Conservation (phyloP, 1,140 invertebrate genomes). For the Lucilia sericata region DNA sequence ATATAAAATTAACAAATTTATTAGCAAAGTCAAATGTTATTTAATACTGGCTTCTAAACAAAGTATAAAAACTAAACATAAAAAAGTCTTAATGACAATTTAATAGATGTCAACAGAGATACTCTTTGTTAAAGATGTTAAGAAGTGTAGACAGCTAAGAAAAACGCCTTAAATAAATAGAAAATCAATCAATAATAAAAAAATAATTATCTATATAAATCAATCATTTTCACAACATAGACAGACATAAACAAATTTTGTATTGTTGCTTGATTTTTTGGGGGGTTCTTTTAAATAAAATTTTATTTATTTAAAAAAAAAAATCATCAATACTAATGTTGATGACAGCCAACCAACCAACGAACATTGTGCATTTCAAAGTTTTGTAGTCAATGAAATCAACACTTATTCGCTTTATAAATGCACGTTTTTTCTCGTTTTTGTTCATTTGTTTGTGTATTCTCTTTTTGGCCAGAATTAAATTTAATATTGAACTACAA, state of each 20-base stretch:
- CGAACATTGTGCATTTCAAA: neutral
- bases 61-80: neutral
- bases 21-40: slow-evolving; percentile 4
- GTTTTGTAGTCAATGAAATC: neutral
- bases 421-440: neutral
- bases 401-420: neutral
- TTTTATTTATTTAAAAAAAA: no score
- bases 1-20: slow-evolving; percentile 1
- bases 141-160: neutral
- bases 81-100: neutral
- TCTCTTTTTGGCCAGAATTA: neutral
- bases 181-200: neutral
- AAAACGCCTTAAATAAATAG: neutral
- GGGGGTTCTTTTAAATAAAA: no score
- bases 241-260: neutral
- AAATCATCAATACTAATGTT: neutral
- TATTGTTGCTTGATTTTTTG: neutral
- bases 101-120: slow-evolving; percentile 10
- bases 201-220: slow-evolving; percentile 3
- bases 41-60: neutral
- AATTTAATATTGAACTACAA: neutral
- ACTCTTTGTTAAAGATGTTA: neutral
- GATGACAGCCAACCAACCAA: no score
- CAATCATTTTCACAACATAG: neutral
- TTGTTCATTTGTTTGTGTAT: neutral